A percentile compares a stretch with the other conserved stretches of the same genome.
phyloP scores from a whole-genome alignment of 1,140 invertebrate species.

The Lucilia cuprina region DNA sequence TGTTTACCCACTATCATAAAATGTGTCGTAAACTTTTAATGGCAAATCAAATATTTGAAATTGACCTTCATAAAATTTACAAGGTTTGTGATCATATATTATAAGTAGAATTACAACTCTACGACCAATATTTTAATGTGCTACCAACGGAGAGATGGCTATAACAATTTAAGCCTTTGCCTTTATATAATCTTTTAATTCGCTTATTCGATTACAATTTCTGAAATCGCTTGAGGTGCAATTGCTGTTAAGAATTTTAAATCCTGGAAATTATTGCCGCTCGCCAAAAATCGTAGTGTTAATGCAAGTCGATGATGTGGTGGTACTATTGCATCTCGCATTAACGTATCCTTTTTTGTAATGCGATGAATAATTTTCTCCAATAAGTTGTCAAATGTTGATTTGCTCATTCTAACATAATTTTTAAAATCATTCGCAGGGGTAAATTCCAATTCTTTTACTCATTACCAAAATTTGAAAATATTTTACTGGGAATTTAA shows the following conservation, averaged over 20 bases:
- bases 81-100: no score
- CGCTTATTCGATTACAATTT: slow-evolving; percentile 37
- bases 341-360: slow-evolving; percentile 46
- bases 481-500: no score
- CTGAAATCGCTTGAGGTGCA: slow-evolving; percentile 29
- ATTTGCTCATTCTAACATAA: slow-evolving; percentile 40
- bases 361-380: slow-evolving; percentile 45
- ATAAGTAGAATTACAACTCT: no score
- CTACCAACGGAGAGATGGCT: not conserved
- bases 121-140: no score
- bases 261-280: slow-evolving; percentile 39
- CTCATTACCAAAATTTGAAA: no score
- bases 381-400: slow-evolving; percentile 39
- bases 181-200: not conserved
- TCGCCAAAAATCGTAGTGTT: slow-evolving; percentile 52
- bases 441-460: slow-evolving; percentile 33
- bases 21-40: no score
- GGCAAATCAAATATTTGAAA: no score
- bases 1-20: no score
- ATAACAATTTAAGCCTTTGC: not conserved
- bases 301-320: slow-evolving; percentile 46
- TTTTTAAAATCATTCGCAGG: slow-evolving; percentile 42
- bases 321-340: slow-evolving; percentile 48
- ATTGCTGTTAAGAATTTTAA: not conserved
- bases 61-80: no score